Percentiles rank a stretch among this genome's conserved stretches.
These are phyloP conservation scores for Hippolais icterina DNA, from an alignment of 2,113 vertebrate genomes.

Conservation along the genomic window DNA sequence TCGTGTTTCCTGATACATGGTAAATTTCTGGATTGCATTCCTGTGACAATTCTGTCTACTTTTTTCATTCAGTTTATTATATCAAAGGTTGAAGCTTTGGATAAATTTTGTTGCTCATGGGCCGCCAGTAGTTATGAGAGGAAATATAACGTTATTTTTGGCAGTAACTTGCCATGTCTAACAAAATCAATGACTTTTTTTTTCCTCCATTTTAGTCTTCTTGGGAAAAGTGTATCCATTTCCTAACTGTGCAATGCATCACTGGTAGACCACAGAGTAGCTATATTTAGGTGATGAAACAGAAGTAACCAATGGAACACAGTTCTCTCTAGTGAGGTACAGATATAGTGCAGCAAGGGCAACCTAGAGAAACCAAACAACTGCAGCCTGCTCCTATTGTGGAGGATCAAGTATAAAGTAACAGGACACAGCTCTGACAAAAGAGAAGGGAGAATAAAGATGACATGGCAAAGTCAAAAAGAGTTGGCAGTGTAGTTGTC, in stretches of 20 bases:
- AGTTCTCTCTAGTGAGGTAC: background rate
- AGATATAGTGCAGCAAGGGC: background rate
- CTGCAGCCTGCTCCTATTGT: fast-evolving
- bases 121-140: background rate
- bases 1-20: background rate
- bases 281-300: background rate
- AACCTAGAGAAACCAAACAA: background rate
- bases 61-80: background rate
- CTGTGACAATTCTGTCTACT: background rate
- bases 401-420: background rate
- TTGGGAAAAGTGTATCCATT: background rate
- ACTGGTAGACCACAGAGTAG: background rate
- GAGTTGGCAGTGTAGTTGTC: background rate
- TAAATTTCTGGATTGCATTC: background rate
- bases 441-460: background rate
- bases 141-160: background rate
- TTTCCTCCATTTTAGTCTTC: background rate
- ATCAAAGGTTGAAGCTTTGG: background rate
- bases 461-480: background rate
- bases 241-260: background rate
- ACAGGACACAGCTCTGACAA: background rate
- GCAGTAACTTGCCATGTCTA: background rate
- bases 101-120: background rate
- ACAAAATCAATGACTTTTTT: background rate
- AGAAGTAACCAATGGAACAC: background rate